These are phyloP conservation scores for Delphinus delphis DNA, from an alignment of 2,113 vertebrate species.

Conservation along the genomic window DNA sequence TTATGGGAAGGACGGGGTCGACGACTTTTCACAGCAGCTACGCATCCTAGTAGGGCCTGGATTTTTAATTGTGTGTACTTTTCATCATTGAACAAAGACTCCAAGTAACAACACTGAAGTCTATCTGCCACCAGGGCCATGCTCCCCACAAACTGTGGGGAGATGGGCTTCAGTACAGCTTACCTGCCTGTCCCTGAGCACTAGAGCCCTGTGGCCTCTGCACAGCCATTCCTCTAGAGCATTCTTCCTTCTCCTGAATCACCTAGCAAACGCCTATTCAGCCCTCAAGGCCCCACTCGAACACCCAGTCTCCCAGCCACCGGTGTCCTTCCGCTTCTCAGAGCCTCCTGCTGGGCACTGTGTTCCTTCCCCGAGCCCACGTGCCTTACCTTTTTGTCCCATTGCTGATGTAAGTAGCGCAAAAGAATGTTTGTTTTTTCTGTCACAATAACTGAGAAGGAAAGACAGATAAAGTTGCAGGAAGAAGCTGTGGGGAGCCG, in stretches of 20 bases:
- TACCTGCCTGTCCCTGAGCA: not conserved
- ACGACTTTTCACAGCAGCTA: not conserved
- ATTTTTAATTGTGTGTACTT: not conserved
- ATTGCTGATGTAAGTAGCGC: conserved; percentile 96
- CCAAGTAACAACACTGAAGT: not conserved
- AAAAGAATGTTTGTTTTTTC: conserved; percentile 97
- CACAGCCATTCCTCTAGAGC: not conserved
- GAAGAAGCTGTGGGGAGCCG: not conserved
- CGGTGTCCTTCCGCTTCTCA: too few species aligned
- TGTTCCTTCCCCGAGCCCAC: rapidly evolving
- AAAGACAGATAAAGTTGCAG: conserved; percentile 33
- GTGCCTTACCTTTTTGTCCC: conserved; percentile 94
- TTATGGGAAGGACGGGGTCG: rapidly evolving
- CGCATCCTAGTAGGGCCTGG: not conserved
- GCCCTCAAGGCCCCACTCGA: not conserved
- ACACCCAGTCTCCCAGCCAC: not conserved
- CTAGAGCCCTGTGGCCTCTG: not conserved
- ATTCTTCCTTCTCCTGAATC: not conserved
- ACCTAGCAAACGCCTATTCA: not conserved
- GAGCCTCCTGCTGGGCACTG: not conserved
- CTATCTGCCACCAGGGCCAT: rapidly evolving
- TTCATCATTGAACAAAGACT: not conserved
- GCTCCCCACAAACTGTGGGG: not conserved
- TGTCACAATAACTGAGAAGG: conserved; percentile 93
- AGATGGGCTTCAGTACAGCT: not conserved